phyloP scores from a whole-genome alignment of 2,888 invertebrate genomes.

The Nomada ruficornis region DNA sequence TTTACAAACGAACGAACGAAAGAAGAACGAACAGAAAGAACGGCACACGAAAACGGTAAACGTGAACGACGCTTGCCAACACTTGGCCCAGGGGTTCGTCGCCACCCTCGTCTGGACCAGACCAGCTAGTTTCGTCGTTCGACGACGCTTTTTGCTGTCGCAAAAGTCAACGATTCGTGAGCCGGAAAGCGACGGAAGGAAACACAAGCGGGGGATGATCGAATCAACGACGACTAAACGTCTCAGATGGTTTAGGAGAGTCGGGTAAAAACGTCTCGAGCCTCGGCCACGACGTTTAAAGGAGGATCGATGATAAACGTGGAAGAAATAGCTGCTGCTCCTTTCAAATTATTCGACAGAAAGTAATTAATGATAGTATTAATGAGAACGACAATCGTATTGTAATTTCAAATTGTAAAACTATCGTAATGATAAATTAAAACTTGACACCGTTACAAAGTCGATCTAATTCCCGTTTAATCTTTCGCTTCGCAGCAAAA shows the following conservation, averaged over 20 bases:
- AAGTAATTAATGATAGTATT: too few species aligned
- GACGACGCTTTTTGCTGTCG: constrained; percentile 59
- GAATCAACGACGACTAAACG: constrained; percentile 40
- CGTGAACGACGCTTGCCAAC: constrained; percentile 54
- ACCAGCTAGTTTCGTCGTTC: constrained; percentile 61
- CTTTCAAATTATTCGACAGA: too few species aligned
- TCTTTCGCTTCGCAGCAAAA: too few species aligned
- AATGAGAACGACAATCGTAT: too few species aligned
- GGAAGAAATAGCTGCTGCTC: neutral
- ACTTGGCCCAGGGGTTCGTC: constrained; percentile 38
- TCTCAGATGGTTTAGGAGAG: constrained; percentile 12
- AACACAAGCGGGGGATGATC: constrained; percentile 1
- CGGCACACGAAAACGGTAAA: constrained; percentile 27
- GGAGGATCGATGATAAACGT: constrained; percentile 2
- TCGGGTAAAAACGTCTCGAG: constrained; percentile 9
- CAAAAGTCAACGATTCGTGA: constrained; percentile 57
- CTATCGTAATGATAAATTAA: neutral
- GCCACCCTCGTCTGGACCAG: constrained; percentile 35
- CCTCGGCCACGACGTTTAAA: neutral
- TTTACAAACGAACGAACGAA: constrained; percentile 32
- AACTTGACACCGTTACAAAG: neutral
- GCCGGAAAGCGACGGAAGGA: constrained; percentile 25
- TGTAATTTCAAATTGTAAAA: too few species aligned
- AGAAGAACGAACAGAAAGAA: constrained; percentile 13
- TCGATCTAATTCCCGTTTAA: too few species aligned